A percentile compares a stretch with the other conserved stretches of the same genome.
Conservation (phyloP, 2,113 vertebrate species). For the Balaeniceps rex region DNA sequence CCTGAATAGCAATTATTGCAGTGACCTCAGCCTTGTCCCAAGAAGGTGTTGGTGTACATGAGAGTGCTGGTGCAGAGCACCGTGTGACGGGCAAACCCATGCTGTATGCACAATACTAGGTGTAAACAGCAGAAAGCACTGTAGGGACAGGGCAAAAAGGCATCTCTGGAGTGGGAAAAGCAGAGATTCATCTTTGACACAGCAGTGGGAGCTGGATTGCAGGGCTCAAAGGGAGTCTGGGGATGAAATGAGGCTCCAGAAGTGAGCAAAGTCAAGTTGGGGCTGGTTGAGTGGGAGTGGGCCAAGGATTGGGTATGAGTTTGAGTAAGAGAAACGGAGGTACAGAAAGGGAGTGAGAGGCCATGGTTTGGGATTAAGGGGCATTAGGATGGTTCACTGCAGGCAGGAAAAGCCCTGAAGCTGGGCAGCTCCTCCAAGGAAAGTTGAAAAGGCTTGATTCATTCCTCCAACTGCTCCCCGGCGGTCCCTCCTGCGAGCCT, state of each 20-base stretch:
- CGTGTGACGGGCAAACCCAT: neutral
- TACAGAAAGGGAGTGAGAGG: neutral
- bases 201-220: neutral
- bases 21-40: neutral
- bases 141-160: neutral
- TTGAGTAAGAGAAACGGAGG: neutral
- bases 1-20: neutral
- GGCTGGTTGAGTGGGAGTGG: fast-evolving
- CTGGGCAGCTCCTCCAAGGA: neutral
- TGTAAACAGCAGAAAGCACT: neutral
- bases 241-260: neutral
- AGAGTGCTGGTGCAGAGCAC: neutral
- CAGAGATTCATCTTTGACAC: neutral
- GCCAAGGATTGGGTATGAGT: neutral
- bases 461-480: fast-evolving
- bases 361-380: neutral
- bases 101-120: neutral
- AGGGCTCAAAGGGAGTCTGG: neutral
- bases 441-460: neutral
- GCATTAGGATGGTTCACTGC: neutral
- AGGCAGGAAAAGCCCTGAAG: neutral
- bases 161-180: neutral
- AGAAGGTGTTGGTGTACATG: neutral
- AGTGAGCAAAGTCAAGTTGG: neutral
- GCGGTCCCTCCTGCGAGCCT: neutral